Base-by-base conservation (phyloP, 2,113 vertebrate genomes). In the Labeo catla region DNA sequence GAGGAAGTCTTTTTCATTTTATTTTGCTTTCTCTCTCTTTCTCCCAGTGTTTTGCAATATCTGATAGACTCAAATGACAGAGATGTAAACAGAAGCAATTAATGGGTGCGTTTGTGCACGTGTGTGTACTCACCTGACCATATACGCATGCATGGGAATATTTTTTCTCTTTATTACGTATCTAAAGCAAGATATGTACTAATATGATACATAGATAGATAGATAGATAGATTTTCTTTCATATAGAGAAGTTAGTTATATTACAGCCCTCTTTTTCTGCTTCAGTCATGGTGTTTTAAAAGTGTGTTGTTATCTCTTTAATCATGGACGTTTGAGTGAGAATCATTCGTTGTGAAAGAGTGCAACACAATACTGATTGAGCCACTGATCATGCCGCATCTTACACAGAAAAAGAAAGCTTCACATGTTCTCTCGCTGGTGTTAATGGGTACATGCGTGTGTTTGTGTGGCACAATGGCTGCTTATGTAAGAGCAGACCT, bases 401-500 rank as follows among this genome's bases (percentile, higher is more conserved):
- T 82, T 73, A 52, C 63, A 21, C 43, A 61, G n/a, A 77, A 16
- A 49, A 28, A 43, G 10, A 52, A 28, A 68, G n/a, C n/a, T 52
- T 52, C 50, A 73, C n/a, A n/a, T 28, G 19, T 13, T 45, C 13
- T 85, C 57, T 70, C 70, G 4, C 23, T n/a, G 19, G 34, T 76
- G 65, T 84, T 28, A 74, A 74, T 83, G 34, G 47, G 61, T 49
- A 28, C 19, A 21, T 87, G 72, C 49, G 9, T 57, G 61, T 49
- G 57, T 57, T 50, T 82, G 83, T 81, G 39, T 85, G 81, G 81
- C 85, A 88, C 52, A 86, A 80, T 79, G 61, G 68, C 47, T 39
- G 81, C 74, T 74, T 86, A 83, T 72, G 84, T 73, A 88, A 86
- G 66, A 84, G 36, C 36, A 23, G 79, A 86, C 80, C 66, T 83